These are phyloP conservation scores for Cotesia vestalis DNA, from an alignment of 1,140 invertebrate genomes.

Conservation along the genomic window DNA sequence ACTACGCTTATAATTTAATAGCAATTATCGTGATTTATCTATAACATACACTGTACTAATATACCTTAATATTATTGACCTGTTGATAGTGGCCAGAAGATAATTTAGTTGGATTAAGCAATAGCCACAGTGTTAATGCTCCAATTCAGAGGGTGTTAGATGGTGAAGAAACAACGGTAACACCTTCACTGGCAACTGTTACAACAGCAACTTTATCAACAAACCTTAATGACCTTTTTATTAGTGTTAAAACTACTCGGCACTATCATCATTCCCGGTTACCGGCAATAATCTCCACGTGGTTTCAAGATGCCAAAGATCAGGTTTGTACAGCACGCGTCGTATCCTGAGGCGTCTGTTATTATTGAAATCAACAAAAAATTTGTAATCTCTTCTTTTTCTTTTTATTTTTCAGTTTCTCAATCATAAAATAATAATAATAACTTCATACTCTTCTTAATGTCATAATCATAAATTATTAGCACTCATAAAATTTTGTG, in stretches of 20 bases:
- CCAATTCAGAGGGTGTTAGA: constrained; percentile 41
- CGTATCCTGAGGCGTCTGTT: background rate
- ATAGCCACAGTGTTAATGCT: constrained; percentile 46
- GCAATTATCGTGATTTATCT: constrained; percentile 19
- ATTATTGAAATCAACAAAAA: no score
- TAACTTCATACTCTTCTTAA: no score
- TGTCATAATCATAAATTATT: background rate
- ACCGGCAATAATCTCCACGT: constrained; percentile 89
- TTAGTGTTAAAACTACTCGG: constrained; percentile 93
- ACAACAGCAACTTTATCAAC: constrained; percentile 75
- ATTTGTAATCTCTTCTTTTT: background rate
- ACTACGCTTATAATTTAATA: background rate
- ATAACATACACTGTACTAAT: constrained; percentile 5
- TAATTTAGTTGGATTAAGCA: constrained; percentile 39
- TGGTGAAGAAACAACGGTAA: constrained; percentile 54
- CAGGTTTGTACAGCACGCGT: constrained; percentile 73
- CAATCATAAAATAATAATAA: no score
- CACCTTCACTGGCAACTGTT: constrained; percentile 63
- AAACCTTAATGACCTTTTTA: constrained; percentile 85
- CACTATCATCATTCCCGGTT: constrained; percentile 85
- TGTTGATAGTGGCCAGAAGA: constrained; percentile 1
- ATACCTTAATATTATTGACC: background rate
- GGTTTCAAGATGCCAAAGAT: constrained; percentile 89
- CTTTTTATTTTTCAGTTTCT: no score
- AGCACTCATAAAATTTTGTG: background rate